Conservation (phyloP, 2,888 invertebrate genomes). For the Cyaniris semiargus region DNA sequence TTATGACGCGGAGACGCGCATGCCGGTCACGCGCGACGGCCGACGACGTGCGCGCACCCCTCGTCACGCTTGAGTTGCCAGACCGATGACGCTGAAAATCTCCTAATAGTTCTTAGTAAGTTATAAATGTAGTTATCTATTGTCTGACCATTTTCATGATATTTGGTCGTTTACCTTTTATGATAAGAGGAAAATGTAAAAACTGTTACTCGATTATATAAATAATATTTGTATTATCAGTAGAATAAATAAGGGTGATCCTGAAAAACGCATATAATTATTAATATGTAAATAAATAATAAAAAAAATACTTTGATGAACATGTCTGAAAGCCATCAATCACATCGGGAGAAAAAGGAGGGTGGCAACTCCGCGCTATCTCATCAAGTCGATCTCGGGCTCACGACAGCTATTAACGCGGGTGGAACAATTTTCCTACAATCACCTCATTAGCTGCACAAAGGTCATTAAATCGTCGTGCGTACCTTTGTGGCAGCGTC, state of each 20-base stretch:
- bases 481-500: conserved; percentile 62
- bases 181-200: too few species aligned
- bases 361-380: neutral
- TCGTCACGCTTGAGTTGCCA: conserved; percentile 8
- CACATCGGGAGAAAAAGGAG: neutral
- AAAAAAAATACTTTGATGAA: neutral
- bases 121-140: too few species aligned
- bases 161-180: too few species aligned
- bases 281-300: too few species aligned
- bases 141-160: too few species aligned
- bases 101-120: neutral
- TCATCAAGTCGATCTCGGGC: conserved; percentile 37
- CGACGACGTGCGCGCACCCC: conserved; percentile 50
- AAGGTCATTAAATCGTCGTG: conserved; percentile 69
- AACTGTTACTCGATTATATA: too few species aligned
- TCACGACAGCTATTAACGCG: conserved; percentile 59
- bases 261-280: too few species aligned
- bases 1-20: conserved; percentile 69
- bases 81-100: neutral
- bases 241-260: too few species aligned
- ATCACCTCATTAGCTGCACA: conserved; percentile 73
- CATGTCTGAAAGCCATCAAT: neutral
- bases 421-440: conserved; percentile 63
- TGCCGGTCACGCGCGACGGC: conserved; percentile 74
- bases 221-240: too few species aligned